These are phyloP conservation scores for Stenchaetothrips biformis DNA, from an alignment of 2,888 invertebrate genomes.

Conservation along the genomic window DNA sequence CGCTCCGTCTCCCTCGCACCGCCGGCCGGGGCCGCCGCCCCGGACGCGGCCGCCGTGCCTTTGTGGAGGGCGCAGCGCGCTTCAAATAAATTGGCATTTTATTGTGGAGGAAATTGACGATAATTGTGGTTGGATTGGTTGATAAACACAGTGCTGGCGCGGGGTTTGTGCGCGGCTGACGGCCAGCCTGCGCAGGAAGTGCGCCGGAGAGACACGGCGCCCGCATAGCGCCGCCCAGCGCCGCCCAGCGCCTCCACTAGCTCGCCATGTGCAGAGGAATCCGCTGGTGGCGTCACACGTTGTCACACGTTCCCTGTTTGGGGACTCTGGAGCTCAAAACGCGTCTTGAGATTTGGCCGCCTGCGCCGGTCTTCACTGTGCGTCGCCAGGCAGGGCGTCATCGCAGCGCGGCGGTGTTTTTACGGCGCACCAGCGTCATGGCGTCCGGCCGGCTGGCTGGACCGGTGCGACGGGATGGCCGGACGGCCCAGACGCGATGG, in stretches of 20 bases:
- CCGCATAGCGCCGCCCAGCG: no score
- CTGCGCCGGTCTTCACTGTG: no score
- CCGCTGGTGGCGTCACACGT: no score
- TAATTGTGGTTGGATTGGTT: conserved; percentile 12
- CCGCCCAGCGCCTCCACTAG: neutral
- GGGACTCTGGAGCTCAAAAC: no score
- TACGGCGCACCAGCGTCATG: neutral
- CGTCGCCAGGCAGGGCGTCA: no score
- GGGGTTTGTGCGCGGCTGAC: no score
- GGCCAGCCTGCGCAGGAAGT: neutral
- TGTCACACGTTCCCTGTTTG: no score
- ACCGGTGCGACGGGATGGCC: neutral
- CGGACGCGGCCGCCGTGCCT: neutral
- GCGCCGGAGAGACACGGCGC: neutral
- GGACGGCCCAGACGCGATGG: neutral
- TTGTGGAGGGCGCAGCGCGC: conserved; percentile 8
- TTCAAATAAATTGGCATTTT: conserved; percentile 19
- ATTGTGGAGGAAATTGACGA: conserved; percentile 20
- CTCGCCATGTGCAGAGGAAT: neutral
- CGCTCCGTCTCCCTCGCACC: neutral
- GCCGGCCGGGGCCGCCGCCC: neutral
- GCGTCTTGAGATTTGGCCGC: no score
- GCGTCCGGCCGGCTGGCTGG: neutral
- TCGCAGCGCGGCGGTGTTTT: no score
- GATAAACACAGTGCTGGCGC: conserved; percentile 11